Evolutionary conservation across 2,113 vertebrate genomes (phyloP), one percentile per base, ranked within the genome.

Genomic region (Ondatra zibethicus): DNA sequence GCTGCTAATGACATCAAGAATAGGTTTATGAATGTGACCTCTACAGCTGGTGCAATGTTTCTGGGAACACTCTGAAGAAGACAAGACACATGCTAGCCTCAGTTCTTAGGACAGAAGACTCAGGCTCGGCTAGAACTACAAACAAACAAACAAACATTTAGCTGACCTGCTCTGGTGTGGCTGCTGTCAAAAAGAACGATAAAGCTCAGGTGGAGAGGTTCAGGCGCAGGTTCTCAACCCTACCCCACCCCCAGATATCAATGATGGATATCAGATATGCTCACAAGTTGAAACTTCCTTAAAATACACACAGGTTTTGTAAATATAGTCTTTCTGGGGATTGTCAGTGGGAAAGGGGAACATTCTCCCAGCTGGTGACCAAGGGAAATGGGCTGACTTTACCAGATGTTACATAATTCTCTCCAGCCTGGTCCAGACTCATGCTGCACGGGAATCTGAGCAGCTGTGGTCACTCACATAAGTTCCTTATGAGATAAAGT

Each of bases 71-170:
- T 75, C 52, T 58, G 7, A 92, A 89, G 0, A 80, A 87, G 81
- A 86, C 7, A 58, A 66, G 80, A n/a, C 65, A 21, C 7, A 21
- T 31, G 73, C 45, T 61, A 13, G 31, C 12, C 9, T 96, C 61
- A 25, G 21, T 89, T 90, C 88, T 82, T 42, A 91, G 55, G 29
- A n/a, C 61, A 21, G 93, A 91, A 92, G 89, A 66, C 63, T 58
- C 1, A 4, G 63, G 25, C 1, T 85, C 58, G 94, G 27, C 73
- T 87, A 78, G 81, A 95, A 45, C 23, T 42, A 52, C 33, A 47
- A 77, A 84, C n/a, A 45, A 47, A 47, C 47, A 47, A 47, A 47
- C 47, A 25, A 42, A 17, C 92, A 90, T 70, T 58, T 29, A 77
- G 72, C 42, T 52, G 76, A 91, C 36, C 17, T 12, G 39, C 29